Conservation (phyloP, 2,888 invertebrate species). For the Eupeodes latifasciatus region DNA sequence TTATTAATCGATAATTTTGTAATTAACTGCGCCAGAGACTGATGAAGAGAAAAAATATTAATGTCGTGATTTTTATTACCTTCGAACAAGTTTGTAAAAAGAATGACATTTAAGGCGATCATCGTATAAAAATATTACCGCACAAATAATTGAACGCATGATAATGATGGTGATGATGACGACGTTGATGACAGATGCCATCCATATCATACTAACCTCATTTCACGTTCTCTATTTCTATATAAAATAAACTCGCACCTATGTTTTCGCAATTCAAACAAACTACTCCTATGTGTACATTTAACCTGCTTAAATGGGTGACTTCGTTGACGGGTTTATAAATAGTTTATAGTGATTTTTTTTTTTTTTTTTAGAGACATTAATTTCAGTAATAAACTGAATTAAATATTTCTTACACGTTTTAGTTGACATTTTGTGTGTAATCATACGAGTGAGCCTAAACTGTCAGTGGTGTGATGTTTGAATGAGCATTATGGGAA, state of each 20-base stretch:
- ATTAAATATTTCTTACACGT: conserved; percentile 61
- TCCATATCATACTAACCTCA: conserved; percentile 47
- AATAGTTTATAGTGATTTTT: conserved; percentile 21
- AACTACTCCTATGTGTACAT: background rate
- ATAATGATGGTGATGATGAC: background rate
- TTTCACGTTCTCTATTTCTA: conserved; percentile 51
- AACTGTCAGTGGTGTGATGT: background rate
- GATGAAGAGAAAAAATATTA: conserved; percentile 23
- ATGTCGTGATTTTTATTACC: conserved; percentile 23
- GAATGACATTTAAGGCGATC: conserved; percentile 55
- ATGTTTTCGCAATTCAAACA: conserved; percentile 51
- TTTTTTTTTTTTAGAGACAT: conserved; percentile 17
- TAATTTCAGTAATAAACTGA: conserved; percentile 59
- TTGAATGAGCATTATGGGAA: background rate
- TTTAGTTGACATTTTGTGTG: conserved; percentile 46
- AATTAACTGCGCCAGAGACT: conserved; percentile 16
- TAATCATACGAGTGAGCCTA: background rate
- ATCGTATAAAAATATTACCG: conserved; percentile 3
- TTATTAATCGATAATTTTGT: conserved; percentile 55
- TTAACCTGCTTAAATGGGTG: conserved; percentile 28
- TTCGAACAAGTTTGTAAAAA: background rate
- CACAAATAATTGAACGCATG: conserved; percentile 20
- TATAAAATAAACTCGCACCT: no score
- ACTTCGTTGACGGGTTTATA: conserved; percentile 13
- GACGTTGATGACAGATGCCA: conserved; percentile 33